Evolutionary conservation across 2,113 vertebrate species (phyloP), one percentile per base, ranked within the genome.

Genomic region (Tragelaphus buxtoni): DNA sequence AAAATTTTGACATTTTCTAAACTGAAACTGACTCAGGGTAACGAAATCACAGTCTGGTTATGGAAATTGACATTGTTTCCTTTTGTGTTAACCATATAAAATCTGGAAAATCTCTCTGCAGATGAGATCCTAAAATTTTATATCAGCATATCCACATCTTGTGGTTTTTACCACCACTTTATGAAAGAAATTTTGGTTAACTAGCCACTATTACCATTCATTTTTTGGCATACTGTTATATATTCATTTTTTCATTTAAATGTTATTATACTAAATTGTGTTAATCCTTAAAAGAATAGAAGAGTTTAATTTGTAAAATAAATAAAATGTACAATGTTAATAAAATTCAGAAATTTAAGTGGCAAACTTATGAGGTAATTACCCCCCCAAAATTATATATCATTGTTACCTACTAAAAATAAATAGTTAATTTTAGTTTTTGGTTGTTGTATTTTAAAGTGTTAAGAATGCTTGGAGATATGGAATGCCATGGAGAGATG

Each of bases 401-500:
- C 30, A 80, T 81, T 60, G 45, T 2, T 84, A 32, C 24, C 9
- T 51, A 51, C 8, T 28, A 90, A 81, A 93, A 85, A 45, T 22
- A 87, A 76, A 63, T 42, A 22, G 5, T 76, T 42, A 22, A 61
- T 58, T 82, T 69, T 45, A 1, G 26, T 58, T 87, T 45, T 80
- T 81, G 26, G 32, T 24, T 60, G 9, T 56, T 65, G 49, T 55
- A 45, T 56, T 58, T 83, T 56, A 55, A 89, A 86, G 30, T 42
- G 13, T 74, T 65, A 76, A 90, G 80, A 85, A 83, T 88, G 4
- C 82, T 60, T 82, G 69, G 86, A 97, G 56, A 88, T 90, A 94
- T 89, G 80, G 91, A 97, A 98, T 95, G 80, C 51, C 95, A 93
- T 45, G 26, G 18, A 74, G 55, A 97, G 77, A 94, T 94, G 83